Evolutionary conservation across 2,113 vertebrate genomes (phyloP).

Genomic region (Datnioides undecimradiatus): DNA sequence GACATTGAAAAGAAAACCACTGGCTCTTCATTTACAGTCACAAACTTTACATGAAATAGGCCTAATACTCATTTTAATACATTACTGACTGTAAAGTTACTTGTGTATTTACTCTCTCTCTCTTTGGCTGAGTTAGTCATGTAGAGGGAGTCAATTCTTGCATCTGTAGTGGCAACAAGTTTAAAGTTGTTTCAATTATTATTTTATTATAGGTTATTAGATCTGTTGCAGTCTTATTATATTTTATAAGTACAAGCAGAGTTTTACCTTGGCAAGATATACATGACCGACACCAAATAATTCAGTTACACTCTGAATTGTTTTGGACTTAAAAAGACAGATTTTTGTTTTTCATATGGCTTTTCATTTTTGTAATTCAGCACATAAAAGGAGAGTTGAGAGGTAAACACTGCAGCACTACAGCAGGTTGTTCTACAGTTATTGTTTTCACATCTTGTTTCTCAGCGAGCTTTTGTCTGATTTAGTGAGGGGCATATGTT

Average conservation of each 20-base stretch:
- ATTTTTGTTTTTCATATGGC: background rate
- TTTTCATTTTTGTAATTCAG: conserved; percentile 27
- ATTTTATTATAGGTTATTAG: background rate
- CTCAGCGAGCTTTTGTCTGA: conserved; percentile 71
- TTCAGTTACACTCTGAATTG: conserved; percentile 11
- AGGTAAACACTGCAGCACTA: conserved; percentile 38
- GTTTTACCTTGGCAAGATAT: background rate
- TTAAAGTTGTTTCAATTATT: background rate
- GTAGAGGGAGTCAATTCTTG: background rate
- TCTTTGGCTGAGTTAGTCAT: background rate
- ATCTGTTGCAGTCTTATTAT: too few species aligned
- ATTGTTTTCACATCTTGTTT: conserved; percentile 62
- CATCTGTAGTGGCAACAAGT: background rate
- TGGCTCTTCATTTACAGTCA: conserved; percentile 19
- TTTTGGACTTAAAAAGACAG: background rate
- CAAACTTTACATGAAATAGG: conserved; percentile 9
- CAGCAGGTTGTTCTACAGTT: conserved; percentile 34
- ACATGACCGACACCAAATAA: background rate
- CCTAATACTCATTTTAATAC: conserved; percentile 2
- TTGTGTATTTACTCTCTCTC: background rate
- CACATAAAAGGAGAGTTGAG: conserved; percentile 7
- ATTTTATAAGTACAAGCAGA: background rate
- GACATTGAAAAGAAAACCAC: conserved; percentile 28
- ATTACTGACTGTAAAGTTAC: too few species aligned
- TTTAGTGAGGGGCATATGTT: conserved; percentile 82